Percentiles rank a stretch among this genome's conserved stretches.
These are phyloP conservation scores for Oophaga pumilio DNA, from an alignment of 2,113 vertebrate genomes.

Conservation along the genomic window DNA sequence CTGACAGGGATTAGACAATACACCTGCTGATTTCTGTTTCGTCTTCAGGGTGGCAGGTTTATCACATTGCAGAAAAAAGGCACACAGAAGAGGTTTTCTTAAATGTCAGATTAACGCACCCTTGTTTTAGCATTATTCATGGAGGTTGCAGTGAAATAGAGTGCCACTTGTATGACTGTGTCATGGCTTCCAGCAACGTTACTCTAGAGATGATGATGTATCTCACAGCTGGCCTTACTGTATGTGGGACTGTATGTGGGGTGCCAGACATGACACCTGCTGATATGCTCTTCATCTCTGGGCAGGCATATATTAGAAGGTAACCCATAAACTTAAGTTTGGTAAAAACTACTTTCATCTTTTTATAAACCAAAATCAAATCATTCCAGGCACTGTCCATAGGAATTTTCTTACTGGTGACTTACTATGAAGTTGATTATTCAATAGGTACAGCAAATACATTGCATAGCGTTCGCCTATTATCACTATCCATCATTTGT, in stretches of 20 bases:
- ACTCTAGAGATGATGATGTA: conserved; percentile 26
- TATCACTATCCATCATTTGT: not conserved
- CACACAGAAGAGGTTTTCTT: conserved; percentile 31
- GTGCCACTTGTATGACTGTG: conserved; percentile 17
- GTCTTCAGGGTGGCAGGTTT: conserved; percentile 45
- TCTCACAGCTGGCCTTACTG: conserved; percentile 38
- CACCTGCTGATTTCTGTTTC: conserved; percentile 40
- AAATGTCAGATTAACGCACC: conserved; percentile 24
- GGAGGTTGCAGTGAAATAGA: conserved; percentile 23
- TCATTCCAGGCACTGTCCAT: not conserved
- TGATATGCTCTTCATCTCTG: conserved; percentile 27
- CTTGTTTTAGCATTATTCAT: conserved; percentile 40
- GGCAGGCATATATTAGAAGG: conserved; percentile 16
- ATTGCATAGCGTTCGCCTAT: not conserved
- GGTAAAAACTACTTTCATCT: not conserved
- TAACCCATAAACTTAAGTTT: not conserved
- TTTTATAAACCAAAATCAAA: not conserved
- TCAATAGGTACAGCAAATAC: not conserved
- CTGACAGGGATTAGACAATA: conserved; percentile 31
- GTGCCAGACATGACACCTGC: conserved; percentile 34
- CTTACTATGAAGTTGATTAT: not conserved
- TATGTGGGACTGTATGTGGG: conserved; percentile 1
- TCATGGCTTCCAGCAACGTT: conserved; percentile 34
- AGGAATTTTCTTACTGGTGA: not conserved
- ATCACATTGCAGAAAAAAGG: conserved; percentile 26